Evolutionary conservation across 2,113 vertebrate species (phyloP), one percentile per base, ranked within the genome.

Genomic region (Otis tarda): DNA sequence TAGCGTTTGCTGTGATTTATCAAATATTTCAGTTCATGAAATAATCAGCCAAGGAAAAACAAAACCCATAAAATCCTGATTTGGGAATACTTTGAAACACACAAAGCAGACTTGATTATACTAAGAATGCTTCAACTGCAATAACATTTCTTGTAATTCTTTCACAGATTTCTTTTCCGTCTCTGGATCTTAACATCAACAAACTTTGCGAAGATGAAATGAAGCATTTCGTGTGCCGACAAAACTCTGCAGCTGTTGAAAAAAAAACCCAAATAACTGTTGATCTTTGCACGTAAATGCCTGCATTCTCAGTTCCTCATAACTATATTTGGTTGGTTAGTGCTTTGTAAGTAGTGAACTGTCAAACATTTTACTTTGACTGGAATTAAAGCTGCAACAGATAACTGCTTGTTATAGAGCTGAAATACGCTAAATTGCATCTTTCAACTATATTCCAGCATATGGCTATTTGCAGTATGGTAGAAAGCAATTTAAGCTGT

Each of bases 401-500:
- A 86, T 93, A 94, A 80, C 63, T 67, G 31, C 43, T 88, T 89
- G 52, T 73, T 91, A 88, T 68, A 92, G 78, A 89, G 56, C 12
- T 3, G 1, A 88, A 84, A 49, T 71, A 89, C 30, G 41, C 37
- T 47, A 92, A 92, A 89, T 41, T 77, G 33, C 37, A 81, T 90
- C 73, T 93, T 95, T 84, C 71, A 85, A 49, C 82, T 90, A 3
- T 27, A 67, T 94, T 95, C 94, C 84, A 78, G 57, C 45, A 55
- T 61, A 83, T 31, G 61, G 25, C 43, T 78, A 15, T 89, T 93
- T 93, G 77, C 49, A 56, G 64, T 52, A 65, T 30, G 31, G 47
- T 83, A 80, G 70, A 93, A 96, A 95, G 82, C 52, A 82, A 87
- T 92, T 93, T 87, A 70, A 91, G n/a, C 33, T 96, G 92, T 95